A percentile compares a stretch with the other conserved stretches of the same genome.
Conservation (phyloP, 2,888 invertebrate species). For the Nemurella pictetii region DNA sequence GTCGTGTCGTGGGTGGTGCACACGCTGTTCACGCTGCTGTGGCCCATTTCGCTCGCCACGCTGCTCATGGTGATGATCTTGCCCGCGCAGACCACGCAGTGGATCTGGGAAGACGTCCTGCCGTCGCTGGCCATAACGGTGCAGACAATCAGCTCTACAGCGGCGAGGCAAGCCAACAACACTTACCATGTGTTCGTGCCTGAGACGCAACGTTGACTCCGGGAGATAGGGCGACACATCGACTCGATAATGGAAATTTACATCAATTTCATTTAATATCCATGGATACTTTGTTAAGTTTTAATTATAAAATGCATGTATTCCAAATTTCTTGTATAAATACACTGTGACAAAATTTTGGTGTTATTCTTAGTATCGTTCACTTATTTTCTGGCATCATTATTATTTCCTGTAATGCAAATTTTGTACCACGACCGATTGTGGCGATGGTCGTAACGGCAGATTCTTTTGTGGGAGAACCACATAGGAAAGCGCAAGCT, state of each 20-base stretch:
- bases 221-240: too few relatives aligned
- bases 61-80: conserved; percentile 15
- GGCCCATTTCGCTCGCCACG: conserved; percentile 14
- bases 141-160: neutral
- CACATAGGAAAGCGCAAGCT: neutral
- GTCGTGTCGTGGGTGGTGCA: conserved; percentile 20
- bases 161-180: neutral
- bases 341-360: neutral
- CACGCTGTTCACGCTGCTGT: conserved; percentile 9
- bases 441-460: neutral
- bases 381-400: neutral
- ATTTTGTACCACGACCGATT: neutral
- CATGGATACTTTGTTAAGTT: neutral
- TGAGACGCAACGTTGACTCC: neutral
- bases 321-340: neutral
- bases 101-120: conserved; percentile 12
- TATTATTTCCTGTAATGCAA: neutral
- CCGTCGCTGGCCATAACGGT: neutral
- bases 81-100: conserved; percentile 19
- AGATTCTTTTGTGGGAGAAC: neutral
- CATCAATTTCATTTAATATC: too few relatives aligned
- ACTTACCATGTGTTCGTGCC: neutral
- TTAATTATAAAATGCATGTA: neutral
- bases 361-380: neutral
- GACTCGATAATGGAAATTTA: too few relatives aligned